Conservation (phyloP, 2,113 vertebrate species). For the Melanerpes formicivorus region DNA sequence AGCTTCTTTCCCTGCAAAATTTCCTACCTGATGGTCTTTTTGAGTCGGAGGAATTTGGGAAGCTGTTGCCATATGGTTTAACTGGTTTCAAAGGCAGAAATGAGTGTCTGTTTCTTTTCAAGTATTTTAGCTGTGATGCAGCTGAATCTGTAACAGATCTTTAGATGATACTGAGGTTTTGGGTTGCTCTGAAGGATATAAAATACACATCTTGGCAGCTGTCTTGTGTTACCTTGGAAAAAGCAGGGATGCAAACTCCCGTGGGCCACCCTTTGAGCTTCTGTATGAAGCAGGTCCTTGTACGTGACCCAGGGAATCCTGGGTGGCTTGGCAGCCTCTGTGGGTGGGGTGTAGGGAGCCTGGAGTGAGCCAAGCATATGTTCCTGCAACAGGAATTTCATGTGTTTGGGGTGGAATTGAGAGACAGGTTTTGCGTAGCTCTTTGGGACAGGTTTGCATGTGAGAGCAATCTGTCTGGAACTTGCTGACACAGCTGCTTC, state of each 20-base stretch:
- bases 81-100: background rate
- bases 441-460: constrained; percentile 39
- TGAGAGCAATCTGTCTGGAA: constrained; percentile 27
- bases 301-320: background rate
- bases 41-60: background rate
- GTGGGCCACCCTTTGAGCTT: rapidly evolving
- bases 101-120: background rate
- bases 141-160: background rate
- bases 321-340: background rate
- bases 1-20: background rate
- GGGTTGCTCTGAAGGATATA: background rate
- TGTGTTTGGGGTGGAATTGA: constrained; percentile 23
- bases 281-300: background rate
- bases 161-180: background rate
- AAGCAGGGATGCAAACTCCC: background rate
- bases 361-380: background rate
- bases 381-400: constrained; percentile 17
- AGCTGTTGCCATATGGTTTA: background rate
- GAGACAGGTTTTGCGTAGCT: constrained; percentile 37
- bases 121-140: background rate
- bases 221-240: background rate
- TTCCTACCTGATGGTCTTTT: background rate
- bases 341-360: background rate
- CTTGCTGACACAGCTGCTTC: constrained; percentile 20
- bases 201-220: background rate